These are phyloP conservation scores for Agrypnus murinus DNA, from an alignment of 2,888 invertebrate species.

Conservation along the genomic window DNA sequence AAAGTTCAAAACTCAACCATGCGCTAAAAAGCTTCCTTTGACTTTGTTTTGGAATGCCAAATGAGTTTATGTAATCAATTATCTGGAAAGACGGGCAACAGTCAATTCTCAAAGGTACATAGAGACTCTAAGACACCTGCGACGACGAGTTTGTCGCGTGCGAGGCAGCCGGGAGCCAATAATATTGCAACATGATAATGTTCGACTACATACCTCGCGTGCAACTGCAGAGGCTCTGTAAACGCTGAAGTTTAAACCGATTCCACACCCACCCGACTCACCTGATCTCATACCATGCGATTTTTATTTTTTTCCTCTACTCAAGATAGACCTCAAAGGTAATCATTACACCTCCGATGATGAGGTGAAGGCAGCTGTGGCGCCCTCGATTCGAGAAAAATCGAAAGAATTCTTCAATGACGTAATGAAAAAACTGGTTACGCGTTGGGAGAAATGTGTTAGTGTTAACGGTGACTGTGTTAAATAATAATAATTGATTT, in stretches of 20 bases:
- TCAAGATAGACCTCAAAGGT: no score
- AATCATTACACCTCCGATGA: slow-evolving; percentile 36
- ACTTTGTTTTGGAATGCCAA: neutral
- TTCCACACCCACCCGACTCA: slow-evolving; percentile 17
- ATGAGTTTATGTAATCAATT: slow-evolving; percentile 4
- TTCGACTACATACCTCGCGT: slow-evolving; percentile 6
- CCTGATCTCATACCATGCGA: no score
- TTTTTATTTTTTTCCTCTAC: no score
- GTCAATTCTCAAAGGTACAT: neutral
- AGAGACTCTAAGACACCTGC: slow-evolving; percentile 10
- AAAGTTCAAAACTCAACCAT: no score
- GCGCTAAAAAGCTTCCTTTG: no score
- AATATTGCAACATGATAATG: slow-evolving; percentile 19
- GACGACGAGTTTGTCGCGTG: no score
- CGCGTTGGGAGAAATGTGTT: no score
- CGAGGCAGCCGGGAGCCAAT: slow-evolving; percentile 5
- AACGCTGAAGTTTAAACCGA: slow-evolving; percentile 7
- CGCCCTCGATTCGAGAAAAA: no score
- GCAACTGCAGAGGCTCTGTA: slow-evolving; percentile 1
- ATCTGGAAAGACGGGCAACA: slow-evolving; percentile 4
- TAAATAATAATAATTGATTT: no score
- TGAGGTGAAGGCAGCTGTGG: slow-evolving; percentile 32
- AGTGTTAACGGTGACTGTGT: no score
- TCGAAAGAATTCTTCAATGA: no score
- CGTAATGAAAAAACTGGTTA: no score